Evolutionary conservation across 2,888 invertebrate species (phyloP), one percentile per base, ranked within the genome.

Genomic region (Caenorhabditis sp.): DNA sequence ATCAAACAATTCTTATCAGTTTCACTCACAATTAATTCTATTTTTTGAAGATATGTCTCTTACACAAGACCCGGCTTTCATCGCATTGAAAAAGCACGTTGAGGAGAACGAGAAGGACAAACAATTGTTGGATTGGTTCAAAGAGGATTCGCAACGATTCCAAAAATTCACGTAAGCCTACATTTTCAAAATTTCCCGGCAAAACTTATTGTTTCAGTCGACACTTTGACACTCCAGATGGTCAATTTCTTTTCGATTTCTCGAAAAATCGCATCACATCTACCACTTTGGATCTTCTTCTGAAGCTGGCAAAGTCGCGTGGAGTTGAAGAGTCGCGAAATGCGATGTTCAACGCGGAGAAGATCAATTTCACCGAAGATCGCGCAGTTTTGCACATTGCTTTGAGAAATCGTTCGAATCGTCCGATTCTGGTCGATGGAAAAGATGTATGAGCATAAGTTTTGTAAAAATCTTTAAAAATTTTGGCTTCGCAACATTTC

Each of bases 341-440:
- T 89, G 93, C 93, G 27, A 96, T 99, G 97, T 97, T 92, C 86
- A 84, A 85, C 58, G 99, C 97, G n/a, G 91, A 93, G 85, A 94
- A 94, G 89, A 97, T 99, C 78, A 99, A 99, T 90, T 94, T 95
- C 88, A 99, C 99, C 0, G 99, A 99, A 89, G 92, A 94, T 88
- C 92, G 99, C 64, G 94, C 97, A 19, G 99, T 99, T 0, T 90
- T 99, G 10, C 99, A 99, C 88, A 91, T 93, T 21, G 99, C 99
- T 1, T 91, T 99, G 54, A 92, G 99, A 64, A 96, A 97, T 89
- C 91, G 94, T 58, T 90, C 91, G 74, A 93, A 93, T 88, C 89
- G 89, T 10, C 92, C 94, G 0, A 93, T 97, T 82, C 76, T 92
- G 21, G 93, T 97, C 1, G 92, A 94, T 88, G 93, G 93, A 4